phyloP scores from a whole-genome alignment of 2,888 invertebrate genomes.

The Cephus sareptanus region DNA sequence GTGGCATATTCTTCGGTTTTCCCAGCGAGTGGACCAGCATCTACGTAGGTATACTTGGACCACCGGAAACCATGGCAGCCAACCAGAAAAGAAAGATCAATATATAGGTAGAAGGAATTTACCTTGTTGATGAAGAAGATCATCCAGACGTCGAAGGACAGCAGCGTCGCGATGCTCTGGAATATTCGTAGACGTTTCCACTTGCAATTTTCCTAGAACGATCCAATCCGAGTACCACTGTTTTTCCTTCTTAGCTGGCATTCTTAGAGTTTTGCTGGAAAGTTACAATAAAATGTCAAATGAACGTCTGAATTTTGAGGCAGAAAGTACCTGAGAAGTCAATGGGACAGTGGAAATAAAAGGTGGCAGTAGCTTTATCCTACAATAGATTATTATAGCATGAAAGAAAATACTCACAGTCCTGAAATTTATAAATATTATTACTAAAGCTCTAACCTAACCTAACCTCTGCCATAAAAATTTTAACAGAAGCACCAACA shows the following conservation, averaged over 20 bases:
- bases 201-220: constrained; percentile 13
- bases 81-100: background rate
- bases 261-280: background rate
- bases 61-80: background rate
- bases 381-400: background rate
- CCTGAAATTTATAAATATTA: background rate
- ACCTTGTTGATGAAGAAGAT: constrained; percentile 21
- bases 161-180: constrained; percentile 14
- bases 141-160: constrained; percentile 20
- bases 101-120: constrained; percentile 4
- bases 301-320: background rate
- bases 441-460: background rate
- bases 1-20: background rate
- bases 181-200: constrained; percentile 1
- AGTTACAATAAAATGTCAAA: background rate
- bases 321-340: background rate
- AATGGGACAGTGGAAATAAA: background rate
- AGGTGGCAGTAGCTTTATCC: background rate
- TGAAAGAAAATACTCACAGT: background rate
- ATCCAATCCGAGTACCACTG: constrained; percentile 24
- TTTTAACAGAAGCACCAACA: background rate
- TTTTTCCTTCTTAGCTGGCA: constrained; percentile 19
- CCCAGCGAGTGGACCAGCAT: background rate
- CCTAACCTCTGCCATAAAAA: background rate
- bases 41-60: background rate